Conservation (phyloP, 2,113 vertebrate species). For the Guaruba guarouba region DNA sequence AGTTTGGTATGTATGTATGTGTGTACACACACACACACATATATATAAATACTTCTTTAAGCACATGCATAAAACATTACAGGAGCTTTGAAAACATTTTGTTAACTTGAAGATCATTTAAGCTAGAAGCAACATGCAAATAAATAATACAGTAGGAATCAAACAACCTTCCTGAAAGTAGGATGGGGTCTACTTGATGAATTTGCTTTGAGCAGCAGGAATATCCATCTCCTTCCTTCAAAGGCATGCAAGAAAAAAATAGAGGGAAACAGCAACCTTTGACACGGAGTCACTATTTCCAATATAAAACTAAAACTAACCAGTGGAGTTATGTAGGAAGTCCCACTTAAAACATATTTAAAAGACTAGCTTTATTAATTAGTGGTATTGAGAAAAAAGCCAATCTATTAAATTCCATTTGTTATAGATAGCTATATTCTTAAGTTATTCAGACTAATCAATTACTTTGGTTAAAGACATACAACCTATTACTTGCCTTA, state of each 20-base stretch:
- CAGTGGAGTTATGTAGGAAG: not conserved
- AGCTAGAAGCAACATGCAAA: not conserved
- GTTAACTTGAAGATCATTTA: not conserved
- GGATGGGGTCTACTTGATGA: not conserved
- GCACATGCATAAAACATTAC: not conserved
- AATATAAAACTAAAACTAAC: not conserved
- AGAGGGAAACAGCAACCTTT: not conserved
- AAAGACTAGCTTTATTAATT: not conserved
- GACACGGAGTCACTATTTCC: not conserved
- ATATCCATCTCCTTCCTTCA: not conserved
- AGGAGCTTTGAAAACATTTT: not conserved
- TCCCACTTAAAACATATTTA: not conserved
- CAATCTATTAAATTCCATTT: not conserved
- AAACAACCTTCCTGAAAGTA: not conserved
- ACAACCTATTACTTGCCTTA: not conserved
- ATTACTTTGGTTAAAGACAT: slow-evolving; percentile 7
- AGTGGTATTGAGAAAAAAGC: not conserved
- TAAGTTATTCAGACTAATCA: slow-evolving; percentile 32
- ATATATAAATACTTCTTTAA: not conserved
- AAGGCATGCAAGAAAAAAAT: not conserved
- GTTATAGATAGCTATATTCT: not conserved
- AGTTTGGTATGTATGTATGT: not conserved
- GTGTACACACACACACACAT: fast-evolving
- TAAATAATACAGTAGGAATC: not conserved
- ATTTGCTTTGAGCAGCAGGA: not conserved